phyloP scores from a whole-genome alignment of 1,140 invertebrate genomes.

The Drosophila auraria region DNA sequence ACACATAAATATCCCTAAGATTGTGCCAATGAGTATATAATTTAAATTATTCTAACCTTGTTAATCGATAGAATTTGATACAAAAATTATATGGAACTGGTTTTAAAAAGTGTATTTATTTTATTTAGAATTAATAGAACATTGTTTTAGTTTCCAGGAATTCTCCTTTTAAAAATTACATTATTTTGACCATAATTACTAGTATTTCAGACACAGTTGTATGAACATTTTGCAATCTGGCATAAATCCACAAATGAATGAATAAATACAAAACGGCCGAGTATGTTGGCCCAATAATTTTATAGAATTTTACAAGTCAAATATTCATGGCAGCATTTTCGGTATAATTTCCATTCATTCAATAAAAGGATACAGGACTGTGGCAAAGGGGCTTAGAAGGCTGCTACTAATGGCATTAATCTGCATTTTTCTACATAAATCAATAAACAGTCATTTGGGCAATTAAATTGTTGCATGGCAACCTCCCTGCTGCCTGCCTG shows the following conservation, averaged over 20 bases:
- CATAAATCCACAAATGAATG: conserved; percentile 33
- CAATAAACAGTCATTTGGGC: conserved; percentile 72
- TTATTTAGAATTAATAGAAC: too few species aligned
- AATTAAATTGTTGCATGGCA: conserved; percentile 76
- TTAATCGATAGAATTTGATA: too few species aligned
- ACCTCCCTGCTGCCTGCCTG: neutral
- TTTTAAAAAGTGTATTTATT: too few species aligned
- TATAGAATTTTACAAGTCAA: conserved; percentile 22
- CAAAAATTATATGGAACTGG: too few species aligned
- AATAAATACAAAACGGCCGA: conserved; percentile 13
- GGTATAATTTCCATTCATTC: conserved; percentile 26
- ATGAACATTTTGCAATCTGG: conserved; percentile 22
- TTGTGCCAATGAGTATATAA: too few species aligned
- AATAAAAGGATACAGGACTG: conserved; percentile 16
- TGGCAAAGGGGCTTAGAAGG: neutral
- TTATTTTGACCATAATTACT: too few species aligned
- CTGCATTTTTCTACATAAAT: conserved; percentile 69
- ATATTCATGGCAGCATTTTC: conserved; percentile 20
- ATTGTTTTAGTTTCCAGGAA: neutral
- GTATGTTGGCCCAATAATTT: conserved; percentile 20
- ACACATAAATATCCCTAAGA: too few species aligned
- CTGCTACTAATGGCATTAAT: conserved; percentile 64
- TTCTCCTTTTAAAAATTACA: neutral
- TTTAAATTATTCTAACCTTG: too few species aligned
- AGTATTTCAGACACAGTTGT: neutral